Conservation (phyloP, 2,797 vertebrate species). For the Iguana delicatissima region DNA sequence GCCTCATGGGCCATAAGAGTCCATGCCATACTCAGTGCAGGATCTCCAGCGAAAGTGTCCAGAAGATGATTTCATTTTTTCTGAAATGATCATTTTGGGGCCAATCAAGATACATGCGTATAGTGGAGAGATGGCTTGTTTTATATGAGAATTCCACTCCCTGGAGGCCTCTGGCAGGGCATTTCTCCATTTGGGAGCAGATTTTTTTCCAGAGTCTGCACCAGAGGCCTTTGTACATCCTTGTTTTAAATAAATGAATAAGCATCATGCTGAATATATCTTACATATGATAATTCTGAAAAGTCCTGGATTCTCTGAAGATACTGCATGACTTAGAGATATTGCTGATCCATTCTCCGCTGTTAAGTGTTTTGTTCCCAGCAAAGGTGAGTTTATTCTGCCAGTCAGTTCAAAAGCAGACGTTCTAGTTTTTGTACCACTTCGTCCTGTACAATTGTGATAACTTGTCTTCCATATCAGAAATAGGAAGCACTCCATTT, state of each 20-base stretch:
- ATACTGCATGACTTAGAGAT: neutral
- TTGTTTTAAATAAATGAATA: neutral
- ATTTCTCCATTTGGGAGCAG: no score
- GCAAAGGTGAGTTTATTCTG: neutral
- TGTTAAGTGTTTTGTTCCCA: constrained; percentile 3
- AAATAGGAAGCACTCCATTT: neutral
- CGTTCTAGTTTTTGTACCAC: constrained; percentile 6
- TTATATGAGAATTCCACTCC: no score
- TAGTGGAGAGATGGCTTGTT: no score
- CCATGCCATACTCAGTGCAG: no score
- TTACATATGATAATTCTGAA: neutral
- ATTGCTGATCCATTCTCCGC: neutral
- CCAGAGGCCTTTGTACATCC: no score
- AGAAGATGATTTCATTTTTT: no score
- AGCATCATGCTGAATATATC: neutral
- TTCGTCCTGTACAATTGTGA: constrained; percentile 26
- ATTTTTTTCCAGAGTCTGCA: no score
- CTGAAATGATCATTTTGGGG: no score
- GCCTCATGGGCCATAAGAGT: no score
- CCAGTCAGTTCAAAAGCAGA: neutral
- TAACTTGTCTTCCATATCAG: constrained; percentile 10
- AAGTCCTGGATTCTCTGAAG: neutral
- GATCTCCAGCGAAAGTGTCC: no score
- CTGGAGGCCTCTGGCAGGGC: no score
- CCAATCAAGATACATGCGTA: no score